Base-by-base conservation (phyloP, 2,888 invertebrate species). In the Autographa gamma region DNA sequence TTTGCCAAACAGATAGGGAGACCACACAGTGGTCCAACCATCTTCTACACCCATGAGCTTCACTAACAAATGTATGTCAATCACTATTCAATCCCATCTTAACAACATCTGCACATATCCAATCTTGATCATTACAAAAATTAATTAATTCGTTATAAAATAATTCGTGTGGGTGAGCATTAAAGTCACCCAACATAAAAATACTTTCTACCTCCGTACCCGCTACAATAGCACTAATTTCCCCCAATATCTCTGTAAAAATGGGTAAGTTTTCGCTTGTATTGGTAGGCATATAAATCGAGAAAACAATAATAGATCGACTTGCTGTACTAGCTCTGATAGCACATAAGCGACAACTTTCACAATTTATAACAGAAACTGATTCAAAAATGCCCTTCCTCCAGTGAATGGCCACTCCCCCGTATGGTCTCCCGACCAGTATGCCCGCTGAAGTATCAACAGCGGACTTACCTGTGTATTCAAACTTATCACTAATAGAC, bases 141-240 rank as follows among this genome's bases (percentile, higher is more conserved):
- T 25, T 25, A 2, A 25, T 25, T 3, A 25, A 25, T 25, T 25
- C 25, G 3, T 25, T 25, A 25, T 25, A 25, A 25, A 25, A 25
- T 25, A 25, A 3, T 25, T 25, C 25, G 25, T 25, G 25, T 25
- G 25, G 25, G 3, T 38, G 38, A 11, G 38, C 38, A 38, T 38
- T 56, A n/a, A 11, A 19, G 13, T 19, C 19, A 18, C 56, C 19
- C 38, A 77, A 34, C 7, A 80, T 62, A 64, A 63, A 77, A 3
- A 76, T 65, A 34, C 32, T 65, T 63, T 79, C 76, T 7, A 59
- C 32, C 41, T 52, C 74, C 38, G 11, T 38, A 11, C 38, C 25
- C 16, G 19, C 59, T 43, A 43, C 31, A 16, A 43, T 60, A 11
- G 60, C 60, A 34, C 60, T 66, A 13, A 66, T 52, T 31, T 65